Evolutionary conservation across 1,140 invertebrate species (phyloP), one percentile per base, ranked within the genome.

Genomic region (Lasioglossum baleicum): DNA sequence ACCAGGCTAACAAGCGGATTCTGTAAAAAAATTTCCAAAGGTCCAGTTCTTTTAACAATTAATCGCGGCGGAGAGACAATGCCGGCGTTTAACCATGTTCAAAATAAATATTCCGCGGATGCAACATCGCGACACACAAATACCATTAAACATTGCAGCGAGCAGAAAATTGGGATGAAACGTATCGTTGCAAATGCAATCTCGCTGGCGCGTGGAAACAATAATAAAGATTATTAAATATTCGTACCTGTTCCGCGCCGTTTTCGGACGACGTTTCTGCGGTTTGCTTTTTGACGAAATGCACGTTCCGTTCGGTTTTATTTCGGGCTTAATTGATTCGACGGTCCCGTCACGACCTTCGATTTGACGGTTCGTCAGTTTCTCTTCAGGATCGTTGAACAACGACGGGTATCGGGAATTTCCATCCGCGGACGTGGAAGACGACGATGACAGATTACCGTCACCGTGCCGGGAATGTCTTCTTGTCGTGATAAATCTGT

Each of bases 221-320:
- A 15, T 20, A 53, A 58, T 20, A n/a, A 58, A 42, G 26, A 17
- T 15, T 64, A 48, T 1, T 10, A n/a, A 53, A 53, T 53, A 17
- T 53, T 7, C 0, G 70, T 83, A 93, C 93, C 91, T 92, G 82
- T 93, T 93, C 78, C 86, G 92, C 15, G 90, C 90, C 7, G 91
- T 92, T 82, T 90, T 92, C 10, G 90, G 80, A 22, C 92, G 87
- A 53, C 87, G 89, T 80, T 90, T 93, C 61, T 90, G 89, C 69
- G 69, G 77, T 82, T 91, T 92, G 51, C 40, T 48, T 35, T 64
- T 77, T 44, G 68, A 69, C 20, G 81, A 80, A 65, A 84, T 83
- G 78, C 75, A 70, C 8, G 64, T 72, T 40, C 83, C 90, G 81
- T 90, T 90, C 76, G 84, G 84, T 26, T 82, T 87, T 65, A 79